Percentiles rank a stretch among this genome's conserved stretches.
These are phyloP conservation scores for Drosophila differens DNA, from an alignment of 2,888 invertebrate genomes.

Conservation along the genomic window DNA sequence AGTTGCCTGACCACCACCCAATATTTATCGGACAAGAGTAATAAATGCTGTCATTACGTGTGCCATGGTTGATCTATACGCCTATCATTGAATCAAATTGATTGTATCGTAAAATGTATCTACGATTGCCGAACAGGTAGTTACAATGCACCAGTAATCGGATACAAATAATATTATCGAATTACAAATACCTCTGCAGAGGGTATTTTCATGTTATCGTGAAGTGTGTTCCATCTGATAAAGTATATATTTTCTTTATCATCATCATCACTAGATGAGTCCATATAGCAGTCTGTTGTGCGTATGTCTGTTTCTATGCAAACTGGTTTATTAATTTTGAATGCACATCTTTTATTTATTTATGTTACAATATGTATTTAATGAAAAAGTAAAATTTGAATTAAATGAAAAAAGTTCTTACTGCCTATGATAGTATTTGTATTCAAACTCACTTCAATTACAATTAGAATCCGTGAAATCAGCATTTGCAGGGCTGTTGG, in stretches of 20 bases:
- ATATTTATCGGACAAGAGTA: constrained; percentile 5
- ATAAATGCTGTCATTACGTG: constrained; percentile 27
- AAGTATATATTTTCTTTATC: neutral
- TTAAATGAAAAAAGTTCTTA: too few relatives aligned
- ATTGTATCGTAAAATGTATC: neutral
- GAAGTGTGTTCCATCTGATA: neutral
- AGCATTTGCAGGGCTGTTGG: constrained; percentile 5
- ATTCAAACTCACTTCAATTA: constrained; percentile 1
- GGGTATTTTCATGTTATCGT: neutral
- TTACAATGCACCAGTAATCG: neutral
- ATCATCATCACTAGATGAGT: neutral
- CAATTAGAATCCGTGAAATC: constrained; percentile 3
- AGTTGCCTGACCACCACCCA: neutral
- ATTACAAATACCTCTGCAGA: neutral
- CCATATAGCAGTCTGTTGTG: neutral
- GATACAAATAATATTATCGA: neutral
- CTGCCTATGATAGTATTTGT: neutral
- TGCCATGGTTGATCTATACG: neutral
- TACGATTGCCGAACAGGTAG: constrained; percentile 4
- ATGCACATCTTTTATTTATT: neutral
- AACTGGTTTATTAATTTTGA: neutral
- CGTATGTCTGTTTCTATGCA: neutral
- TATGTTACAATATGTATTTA: neutral
- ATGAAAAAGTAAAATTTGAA: neutral
- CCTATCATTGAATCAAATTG: constrained; percentile 7